A percentile compares a stretch with the other conserved stretches of the same genome.
Conservation (phyloP, 2,113 vertebrate genomes). For the Myxocyprinus asiaticus region DNA sequence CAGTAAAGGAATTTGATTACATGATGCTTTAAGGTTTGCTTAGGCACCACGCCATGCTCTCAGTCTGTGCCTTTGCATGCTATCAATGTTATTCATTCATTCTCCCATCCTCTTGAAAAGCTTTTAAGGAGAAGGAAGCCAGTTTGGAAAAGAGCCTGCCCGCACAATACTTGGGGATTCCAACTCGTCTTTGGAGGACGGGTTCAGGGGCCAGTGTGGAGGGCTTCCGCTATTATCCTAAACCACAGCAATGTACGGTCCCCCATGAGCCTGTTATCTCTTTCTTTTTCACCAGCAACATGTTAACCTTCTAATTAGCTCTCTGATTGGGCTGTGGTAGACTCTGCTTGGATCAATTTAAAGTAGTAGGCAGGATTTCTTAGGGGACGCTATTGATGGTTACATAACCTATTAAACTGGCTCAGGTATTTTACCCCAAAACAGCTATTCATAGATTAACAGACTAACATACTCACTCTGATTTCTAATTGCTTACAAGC, state of each 20-base stretch:
- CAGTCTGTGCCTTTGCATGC: constrained; percentile 28
- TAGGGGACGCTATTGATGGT: constrained; percentile 46
- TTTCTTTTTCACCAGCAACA: constrained; percentile 19
- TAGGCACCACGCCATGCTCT: constrained; percentile 46
- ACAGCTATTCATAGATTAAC: too few species aligned
- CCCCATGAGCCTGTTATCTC: neutral
- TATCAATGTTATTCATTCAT: constrained; percentile 48
- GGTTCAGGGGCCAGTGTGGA: constrained; percentile 28
- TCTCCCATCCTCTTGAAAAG: constrained; percentile 36
- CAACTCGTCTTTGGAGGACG: constrained; percentile 24
- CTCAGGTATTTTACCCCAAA: too few species aligned
- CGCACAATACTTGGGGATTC: constrained; percentile 44
- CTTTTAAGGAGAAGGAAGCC: constrained; percentile 42
- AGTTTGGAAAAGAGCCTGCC: constrained; percentile 42
- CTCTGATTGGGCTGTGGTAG: neutral
- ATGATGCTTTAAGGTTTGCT: constrained; percentile 47
- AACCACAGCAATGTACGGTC: constrained; percentile 11
- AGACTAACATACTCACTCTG: too few species aligned
- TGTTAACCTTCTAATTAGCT: constrained; percentile 18
- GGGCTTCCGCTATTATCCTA: constrained; percentile 3
- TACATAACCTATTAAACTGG: constrained; percentile 55
- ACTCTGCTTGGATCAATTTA: constrained; percentile 42
- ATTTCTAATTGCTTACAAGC: too few species aligned
- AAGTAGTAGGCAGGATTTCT: constrained; percentile 46
- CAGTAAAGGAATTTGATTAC: constrained; percentile 34